These are phyloP conservation scores for Cataglyphis albicans DNA, from an alignment of 2,888 invertebrate genomes.

Conservation along the genomic window DNA sequence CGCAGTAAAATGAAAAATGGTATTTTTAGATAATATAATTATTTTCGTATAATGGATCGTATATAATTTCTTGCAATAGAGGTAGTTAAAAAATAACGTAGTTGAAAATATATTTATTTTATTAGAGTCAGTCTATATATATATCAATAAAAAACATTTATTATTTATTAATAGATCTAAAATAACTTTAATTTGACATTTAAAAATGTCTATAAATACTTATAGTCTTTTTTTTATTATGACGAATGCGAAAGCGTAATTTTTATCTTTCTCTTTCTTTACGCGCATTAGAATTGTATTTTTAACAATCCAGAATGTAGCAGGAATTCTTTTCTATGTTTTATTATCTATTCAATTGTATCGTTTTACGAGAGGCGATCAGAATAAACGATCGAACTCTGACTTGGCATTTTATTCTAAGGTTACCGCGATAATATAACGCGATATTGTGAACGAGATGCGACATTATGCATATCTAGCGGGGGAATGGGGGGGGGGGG, in stretches of 20 bases:
- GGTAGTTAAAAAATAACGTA: not conserved
- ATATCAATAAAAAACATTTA: not conserved
- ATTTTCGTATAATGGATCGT: not conserved
- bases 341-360: not conserved
- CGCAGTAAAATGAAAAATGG: conserved; percentile 29
- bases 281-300: not conserved
- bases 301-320: not conserved
- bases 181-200: not conserved
- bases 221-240: not conserved
- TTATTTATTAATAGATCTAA: not conserved
- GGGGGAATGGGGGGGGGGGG: not conserved
- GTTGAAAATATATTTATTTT: not conserved
- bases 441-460: not conserved
- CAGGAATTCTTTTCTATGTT: not conserved
- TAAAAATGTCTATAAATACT: not conserved
- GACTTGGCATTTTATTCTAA: not conserved
- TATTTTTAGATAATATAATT: conserved; percentile 17
- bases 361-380: not conserved
- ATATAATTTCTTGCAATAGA: not conserved
- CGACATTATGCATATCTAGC: conserved; percentile 8
- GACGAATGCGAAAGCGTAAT: not conserved
- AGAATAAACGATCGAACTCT: not conserved
- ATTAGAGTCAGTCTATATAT: not conserved
- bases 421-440: conserved; percentile 4
- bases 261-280: not conserved